Evolutionary conservation across 2,888 invertebrate genomes (phyloP).

Genomic region (Oligia strigilis): DNA sequence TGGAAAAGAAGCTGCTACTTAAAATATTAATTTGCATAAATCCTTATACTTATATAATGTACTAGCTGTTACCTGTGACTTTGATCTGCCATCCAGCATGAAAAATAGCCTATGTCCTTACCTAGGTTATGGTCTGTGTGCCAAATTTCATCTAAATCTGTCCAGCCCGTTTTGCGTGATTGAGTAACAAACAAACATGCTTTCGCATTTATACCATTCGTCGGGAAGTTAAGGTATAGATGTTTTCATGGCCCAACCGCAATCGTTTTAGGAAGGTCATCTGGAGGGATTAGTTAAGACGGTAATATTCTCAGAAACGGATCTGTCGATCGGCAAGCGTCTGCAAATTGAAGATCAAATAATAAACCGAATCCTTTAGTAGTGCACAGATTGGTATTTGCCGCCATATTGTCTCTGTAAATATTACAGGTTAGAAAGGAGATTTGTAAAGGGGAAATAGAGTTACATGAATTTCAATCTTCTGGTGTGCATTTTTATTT

Average conservation of each 20-base stretch:
- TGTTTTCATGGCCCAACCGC: constrained; percentile 32
- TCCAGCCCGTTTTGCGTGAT: neutral
- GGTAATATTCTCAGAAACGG: constrained; percentile 26
- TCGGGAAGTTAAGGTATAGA: neutral
- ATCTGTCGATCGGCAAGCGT: constrained; percentile 4
- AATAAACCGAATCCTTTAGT: constrained; percentile 26
- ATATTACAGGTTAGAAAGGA: constrained; percentile 12
- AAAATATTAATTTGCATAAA: neutral
- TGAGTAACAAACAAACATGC: neutral
- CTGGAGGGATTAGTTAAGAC: constrained; percentile 10
- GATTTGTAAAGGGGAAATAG: neutral
- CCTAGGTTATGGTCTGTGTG: neutral
- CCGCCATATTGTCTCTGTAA: constrained; percentile 8
- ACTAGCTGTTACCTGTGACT: neutral
- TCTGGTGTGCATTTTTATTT: neutral
- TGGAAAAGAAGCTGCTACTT: neutral
- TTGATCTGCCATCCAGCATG: neutral
- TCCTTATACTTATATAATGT: neutral
- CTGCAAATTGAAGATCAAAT: neutral
- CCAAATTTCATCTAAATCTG: neutral
- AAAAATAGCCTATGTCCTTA: neutral
- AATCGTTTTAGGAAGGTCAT: constrained; percentile 15
- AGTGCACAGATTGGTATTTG: neutral
- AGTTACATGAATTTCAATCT: neutral
- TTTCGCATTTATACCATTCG: neutral